Evolutionary conservation across 2,797 vertebrate species (phyloP), one percentile per base, ranked within the genome.

Genomic region (Amazona finschi): DNA sequence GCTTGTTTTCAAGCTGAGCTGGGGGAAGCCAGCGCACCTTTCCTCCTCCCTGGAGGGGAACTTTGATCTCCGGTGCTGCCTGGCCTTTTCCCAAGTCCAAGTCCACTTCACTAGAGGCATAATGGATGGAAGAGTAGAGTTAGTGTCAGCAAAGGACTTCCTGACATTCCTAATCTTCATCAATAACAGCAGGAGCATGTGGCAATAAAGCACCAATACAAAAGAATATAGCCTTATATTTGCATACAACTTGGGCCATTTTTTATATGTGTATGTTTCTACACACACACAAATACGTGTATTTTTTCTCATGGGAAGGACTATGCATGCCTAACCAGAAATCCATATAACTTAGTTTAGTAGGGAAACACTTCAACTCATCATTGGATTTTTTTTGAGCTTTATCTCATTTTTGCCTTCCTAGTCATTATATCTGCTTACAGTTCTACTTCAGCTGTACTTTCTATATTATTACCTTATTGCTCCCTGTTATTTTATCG

Each of bases 381-480:
- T 50, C 8, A 15, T 65, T 44, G 64, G 15, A 44, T n/a, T 41
- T 70, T 27, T 90, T 57, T 90, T 58, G 0, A 79, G 57, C 20
- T 87, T 61, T 38, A 41, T 81, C 44, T 71, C 6, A 8, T 74
- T 90, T 77, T 85, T 91, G 25, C 72, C 39, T 72, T 80, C 31
- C 16, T 73, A 38, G 58, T 67, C 13, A 14, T 77, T 69, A 3
- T 36, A n/a, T 50, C 47, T 87, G 15, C 15, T 88, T 90, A 84
- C 9, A 41, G 18, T 74, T 81, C 71, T 83, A 33, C 28, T 79
- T 11, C 55, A 10, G 10, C 8, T 33, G 60, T 70, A 74, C 41
- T 76, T 86, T 72, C 61, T 86, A 55, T 55, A 94, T 87, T 64
- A 87, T 90, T 92, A 55, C 75, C 93, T 95, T 94, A 94, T 85